phyloP scores from a whole-genome alignment of 2,797 vertebrate species.

The Nyctibius grandis region DNA sequence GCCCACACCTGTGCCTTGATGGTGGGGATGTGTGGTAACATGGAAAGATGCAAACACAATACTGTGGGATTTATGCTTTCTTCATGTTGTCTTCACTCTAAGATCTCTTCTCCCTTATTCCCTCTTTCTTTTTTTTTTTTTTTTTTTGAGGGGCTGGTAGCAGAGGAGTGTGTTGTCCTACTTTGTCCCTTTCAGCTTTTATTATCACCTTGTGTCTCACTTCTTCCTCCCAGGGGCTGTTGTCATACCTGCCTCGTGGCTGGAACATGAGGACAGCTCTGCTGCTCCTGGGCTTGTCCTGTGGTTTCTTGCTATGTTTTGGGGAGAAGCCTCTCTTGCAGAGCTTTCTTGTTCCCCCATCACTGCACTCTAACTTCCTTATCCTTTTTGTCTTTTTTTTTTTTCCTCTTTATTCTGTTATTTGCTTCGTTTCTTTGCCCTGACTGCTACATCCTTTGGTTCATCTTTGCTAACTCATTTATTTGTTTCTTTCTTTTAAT shows the following conservation, averaged over 20 bases:
- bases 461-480: background rate
- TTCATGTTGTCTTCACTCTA: background rate
- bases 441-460: background rate
- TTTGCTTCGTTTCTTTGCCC: background rate
- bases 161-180: background rate
- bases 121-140: no score
- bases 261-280: background rate
- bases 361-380: background rate
- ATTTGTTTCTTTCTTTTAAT: background rate
- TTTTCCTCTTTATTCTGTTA: background rate
- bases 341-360: background rate
- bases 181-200: background rate
- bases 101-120: background rate
- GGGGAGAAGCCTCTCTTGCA: background rate
- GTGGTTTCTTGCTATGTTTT: background rate
- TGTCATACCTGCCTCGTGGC: background rate
- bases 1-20: background rate
- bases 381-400: background rate
- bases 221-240: background rate
- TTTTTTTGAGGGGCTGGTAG: background rate
- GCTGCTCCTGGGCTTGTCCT: background rate
- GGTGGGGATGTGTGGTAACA: background rate
- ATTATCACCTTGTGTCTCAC: background rate
- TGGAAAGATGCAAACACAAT: background rate
- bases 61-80: background rate